Base-by-base conservation (phyloP, 2,888 invertebrate species). In the Heliconius sara region DNA sequence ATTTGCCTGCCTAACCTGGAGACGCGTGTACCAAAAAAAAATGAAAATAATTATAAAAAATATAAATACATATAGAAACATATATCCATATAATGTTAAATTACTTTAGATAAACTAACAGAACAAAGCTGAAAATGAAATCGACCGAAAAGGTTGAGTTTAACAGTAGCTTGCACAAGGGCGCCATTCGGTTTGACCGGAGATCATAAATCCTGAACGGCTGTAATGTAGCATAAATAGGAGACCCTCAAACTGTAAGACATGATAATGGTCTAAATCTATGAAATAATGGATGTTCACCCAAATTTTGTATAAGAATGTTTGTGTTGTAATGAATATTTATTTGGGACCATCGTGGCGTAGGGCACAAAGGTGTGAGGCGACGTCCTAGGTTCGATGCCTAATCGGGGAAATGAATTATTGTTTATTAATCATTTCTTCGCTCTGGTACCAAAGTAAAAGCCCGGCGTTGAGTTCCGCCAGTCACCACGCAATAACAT, bases 181-280 rank as follows among this genome's bases (percentile, higher is more conserved):
- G 66, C 47, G 39, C 52, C 27, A 71, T 63, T 75, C 66, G 74
- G 65, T 71, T 60, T 57, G 66, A 78, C 78, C 76, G 79, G 65
- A 72, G 78, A 78, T 80, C 78, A 83, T 83, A 83, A 82, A 83
- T 83, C 79, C 76, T 78, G 57, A 74, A 73, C 78, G 79, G 79
- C 79, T 76, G 80, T 82, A 80, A 77, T 80, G 80, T 81, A 80
- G 76, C 81, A 81, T 80, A 80, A 79, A 79, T 68, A 80, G 72
- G 72, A n/a, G 60, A 60, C 73, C 60, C 73, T 73, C 60, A 57
- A 60, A 73, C 27, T 77, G 79, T 81, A 77, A 65, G 68, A 75
- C 75, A 47, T 70, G 70, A 79, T 75, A 67, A 80, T 78, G 76
- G 57, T 73, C 75, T 76, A 71, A 78, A 78, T 68, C 65, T 71